These are phyloP conservation scores for Erythrocercus mccallii DNA, from an alignment of 2,113 vertebrate species.

Conservation along the genomic window DNA sequence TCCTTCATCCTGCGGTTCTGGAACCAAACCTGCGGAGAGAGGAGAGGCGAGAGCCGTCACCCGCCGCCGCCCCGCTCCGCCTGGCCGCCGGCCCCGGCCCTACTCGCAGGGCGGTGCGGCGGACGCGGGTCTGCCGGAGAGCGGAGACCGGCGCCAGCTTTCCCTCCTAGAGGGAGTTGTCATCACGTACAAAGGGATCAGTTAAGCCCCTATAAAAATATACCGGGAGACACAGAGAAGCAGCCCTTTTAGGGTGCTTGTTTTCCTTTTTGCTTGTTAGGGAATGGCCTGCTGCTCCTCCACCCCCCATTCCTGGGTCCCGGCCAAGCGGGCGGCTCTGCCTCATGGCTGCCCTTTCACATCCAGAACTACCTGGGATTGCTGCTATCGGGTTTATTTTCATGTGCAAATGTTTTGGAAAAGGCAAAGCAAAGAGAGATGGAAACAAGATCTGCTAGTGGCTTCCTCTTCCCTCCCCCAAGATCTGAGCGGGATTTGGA, in stretches of 20 bases:
- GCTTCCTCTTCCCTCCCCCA: background rate
- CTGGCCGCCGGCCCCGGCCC: background rate
- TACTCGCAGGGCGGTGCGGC: background rate
- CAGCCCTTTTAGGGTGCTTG: background rate
- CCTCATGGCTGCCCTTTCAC: background rate
- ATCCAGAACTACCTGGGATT: background rate
- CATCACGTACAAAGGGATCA: background rate
- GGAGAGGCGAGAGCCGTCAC: background rate
- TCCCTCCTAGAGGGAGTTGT: background rate
- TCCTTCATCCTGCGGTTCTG: constrained; percentile 99
- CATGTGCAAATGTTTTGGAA: background rate
- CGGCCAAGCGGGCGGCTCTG: background rate
- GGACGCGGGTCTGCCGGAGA: background rate
- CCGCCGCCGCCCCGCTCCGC: background rate
- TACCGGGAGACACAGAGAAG: background rate
- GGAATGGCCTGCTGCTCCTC: background rate
- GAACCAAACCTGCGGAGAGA: constrained; percentile 90
- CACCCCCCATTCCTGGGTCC: too few relatives aligned
- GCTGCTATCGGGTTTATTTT: background rate
- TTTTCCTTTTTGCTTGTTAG: background rate
- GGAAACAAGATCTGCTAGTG: background rate
- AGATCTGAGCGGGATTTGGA: background rate
- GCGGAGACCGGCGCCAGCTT: background rate
- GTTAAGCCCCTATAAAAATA: background rate
- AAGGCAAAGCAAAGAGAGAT: background rate